Conservation (phyloP, 1,140 invertebrate genomes). For the Calephelis virginiensis region DNA sequence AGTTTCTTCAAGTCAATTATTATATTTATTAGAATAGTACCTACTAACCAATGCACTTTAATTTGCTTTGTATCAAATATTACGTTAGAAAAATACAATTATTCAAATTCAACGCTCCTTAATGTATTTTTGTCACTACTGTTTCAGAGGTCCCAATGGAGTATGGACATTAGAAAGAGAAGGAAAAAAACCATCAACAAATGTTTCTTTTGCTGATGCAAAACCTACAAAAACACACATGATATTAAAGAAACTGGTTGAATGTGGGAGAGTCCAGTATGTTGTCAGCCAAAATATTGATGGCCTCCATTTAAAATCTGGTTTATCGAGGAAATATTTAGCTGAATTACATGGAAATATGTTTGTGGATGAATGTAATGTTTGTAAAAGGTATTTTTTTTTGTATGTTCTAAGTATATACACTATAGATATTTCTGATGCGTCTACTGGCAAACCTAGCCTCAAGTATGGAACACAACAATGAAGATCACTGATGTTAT, state of each 20-base stretch:
- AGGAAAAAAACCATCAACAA: constrained; percentile 91
- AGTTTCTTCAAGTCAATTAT: no score
- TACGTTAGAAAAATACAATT: no score
- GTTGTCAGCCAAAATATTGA: constrained; percentile 99
- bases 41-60: no score
- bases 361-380: constrained; percentile 96
- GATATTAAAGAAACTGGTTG: constrained; percentile 91
- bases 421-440: no score
- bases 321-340: constrained; percentile 87
- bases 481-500: no score
- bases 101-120: no score
- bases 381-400: constrained; percentile 87
- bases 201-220: constrained; percentile 95
- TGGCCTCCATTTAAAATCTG: constrained; percentile 95
- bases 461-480: no score
- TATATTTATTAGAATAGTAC: no score
- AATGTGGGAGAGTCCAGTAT: constrained; percentile 88
- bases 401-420: no score
- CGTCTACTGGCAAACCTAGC: no score
- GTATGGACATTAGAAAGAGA: constrained; percentile 98
- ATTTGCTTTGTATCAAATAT: no score
- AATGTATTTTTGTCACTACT: no score
- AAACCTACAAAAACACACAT: constrained; percentile 96
- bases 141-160: constrained; percentile 92
- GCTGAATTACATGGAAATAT: constrained; percentile 99